Conservation (phyloP, 1,140 invertebrate genomes). For the Helicoverpa zea region DNA sequence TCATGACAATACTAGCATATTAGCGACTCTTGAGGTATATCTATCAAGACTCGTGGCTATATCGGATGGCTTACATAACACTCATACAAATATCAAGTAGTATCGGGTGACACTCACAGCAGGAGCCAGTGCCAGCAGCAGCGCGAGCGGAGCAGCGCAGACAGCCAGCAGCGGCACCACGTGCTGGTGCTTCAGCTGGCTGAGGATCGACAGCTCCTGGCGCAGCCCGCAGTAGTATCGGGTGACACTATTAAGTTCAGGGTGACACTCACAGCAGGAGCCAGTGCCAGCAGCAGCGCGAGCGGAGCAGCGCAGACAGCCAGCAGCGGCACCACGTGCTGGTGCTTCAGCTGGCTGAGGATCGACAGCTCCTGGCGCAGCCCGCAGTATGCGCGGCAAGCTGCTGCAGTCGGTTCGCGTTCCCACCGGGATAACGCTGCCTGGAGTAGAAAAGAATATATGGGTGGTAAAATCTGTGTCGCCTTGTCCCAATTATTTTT, state of each 20-base stretch:
- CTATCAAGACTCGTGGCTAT: no score
- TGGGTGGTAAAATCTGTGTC: no score
- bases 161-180: conserved; percentile 97
- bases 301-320: conserved; percentile 96
- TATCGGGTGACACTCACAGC: conserved; percentile 60
- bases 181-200: conserved; percentile 95
- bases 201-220: conserved; percentile 97
- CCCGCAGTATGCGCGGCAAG: conserved; percentile 97
- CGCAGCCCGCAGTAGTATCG: conserved; percentile 94
- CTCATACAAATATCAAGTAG: conserved; percentile 88
- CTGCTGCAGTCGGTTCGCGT: conserved; percentile 95
- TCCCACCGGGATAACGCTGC: conserved; percentile 96
- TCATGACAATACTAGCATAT: no score
- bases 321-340: conserved; percentile 97
- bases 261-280: conserved; percentile 88
- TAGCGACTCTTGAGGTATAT: no score
- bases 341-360: conserved; percentile 93
- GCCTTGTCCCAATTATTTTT: no score
- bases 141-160: conserved; percentile 95
- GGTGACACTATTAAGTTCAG: neutral
- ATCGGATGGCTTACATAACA: no score
- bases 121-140: conserved; percentile 97
- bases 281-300: conserved; percentile 96
- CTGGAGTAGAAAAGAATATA: conserved; percentile 79
- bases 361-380: conserved; percentile 98